These are phyloP conservation scores for Harpalus rubripes DNA, from an alignment of 2,888 invertebrate genomes.

Conservation along the genomic window DNA sequence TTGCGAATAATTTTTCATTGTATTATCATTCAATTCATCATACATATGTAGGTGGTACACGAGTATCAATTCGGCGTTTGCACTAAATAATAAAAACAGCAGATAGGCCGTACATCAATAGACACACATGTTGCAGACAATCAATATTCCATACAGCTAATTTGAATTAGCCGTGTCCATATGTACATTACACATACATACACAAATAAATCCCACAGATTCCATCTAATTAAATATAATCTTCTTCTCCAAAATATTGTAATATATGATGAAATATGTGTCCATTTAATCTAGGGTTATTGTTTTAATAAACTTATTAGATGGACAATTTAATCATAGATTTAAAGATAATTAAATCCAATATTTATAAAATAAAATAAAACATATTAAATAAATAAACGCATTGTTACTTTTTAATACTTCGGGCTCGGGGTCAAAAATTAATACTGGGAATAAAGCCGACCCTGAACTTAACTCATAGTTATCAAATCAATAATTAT, in stretches of 20 bases:
- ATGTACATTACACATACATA: background rate
- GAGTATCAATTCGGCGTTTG: background rate
- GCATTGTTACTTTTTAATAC: no score
- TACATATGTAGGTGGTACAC: background rate
- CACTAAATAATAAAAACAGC: background rate
- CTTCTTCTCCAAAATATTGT: background rate
- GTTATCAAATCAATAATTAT: no score
- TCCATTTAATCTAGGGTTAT: background rate
- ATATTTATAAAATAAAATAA: background rate
- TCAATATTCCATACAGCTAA: background rate
- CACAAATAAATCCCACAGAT: background rate
- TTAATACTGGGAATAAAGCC: no score
- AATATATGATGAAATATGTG: background rate
- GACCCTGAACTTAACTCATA: no score
- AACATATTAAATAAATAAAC: no score
- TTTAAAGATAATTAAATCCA: background rate
- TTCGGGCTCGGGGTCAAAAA: no score
- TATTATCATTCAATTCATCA: background rate
- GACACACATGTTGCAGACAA: background rate
- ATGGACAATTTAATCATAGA: background rate
- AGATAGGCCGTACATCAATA: conserved; percentile 2
- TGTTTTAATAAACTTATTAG: background rate
- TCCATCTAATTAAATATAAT: background rate
- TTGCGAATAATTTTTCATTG: background rate
- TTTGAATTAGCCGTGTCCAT: background rate